Base-by-base conservation (phyloP, 2,113 vertebrate genomes). In the Zingel zingel region DNA sequence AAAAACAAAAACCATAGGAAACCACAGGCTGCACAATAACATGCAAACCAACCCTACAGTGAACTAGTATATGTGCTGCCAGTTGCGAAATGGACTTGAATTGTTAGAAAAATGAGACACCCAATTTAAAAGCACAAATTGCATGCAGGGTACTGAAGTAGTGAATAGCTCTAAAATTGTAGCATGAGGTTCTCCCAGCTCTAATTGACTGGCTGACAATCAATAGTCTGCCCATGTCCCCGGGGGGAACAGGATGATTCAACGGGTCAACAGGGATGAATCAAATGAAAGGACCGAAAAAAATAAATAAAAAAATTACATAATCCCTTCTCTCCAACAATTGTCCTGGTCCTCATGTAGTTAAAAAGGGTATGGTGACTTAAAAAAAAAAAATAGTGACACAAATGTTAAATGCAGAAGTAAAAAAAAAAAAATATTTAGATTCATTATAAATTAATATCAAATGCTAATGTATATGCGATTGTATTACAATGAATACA, bases 251-350 rank as follows among this genome's bases (percentile, higher is more conserved):
- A 56, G 68, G 80, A 77, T 36, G 84, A 83, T 63, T 82, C 79
- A 58, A 74, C 70, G 30, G 84, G 82, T 86, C 84, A 89, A 47
- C 63, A 4, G 51, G 85, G 88, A 93, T 88, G 77, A 80, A 66
- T 71, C 77, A 71, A 53, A 82, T 74, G 51, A 82, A 70, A 21
- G 66, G 85, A 76, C 87, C 45, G 77, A 48, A 23, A 54, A 79
- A 62, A 3, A 5, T 16, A 48, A 50, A 74, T 11, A 9, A 50
- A 62, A 58, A 70, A 11, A 81, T 93, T 77, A 88, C 85, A 72
- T 79, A 89, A 93, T 13, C 9, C 2, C 25, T 23, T 53, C 50
- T 64, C 54, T 43, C 30, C 43, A 63, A 19, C 69, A 84, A 69
- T 74, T 63, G 82, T 66, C 57, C 58, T n/a, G 1, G 33, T 33